Conservation (phyloP, 2,797 vertebrate genomes). For the Tangara arthus region DNA sequence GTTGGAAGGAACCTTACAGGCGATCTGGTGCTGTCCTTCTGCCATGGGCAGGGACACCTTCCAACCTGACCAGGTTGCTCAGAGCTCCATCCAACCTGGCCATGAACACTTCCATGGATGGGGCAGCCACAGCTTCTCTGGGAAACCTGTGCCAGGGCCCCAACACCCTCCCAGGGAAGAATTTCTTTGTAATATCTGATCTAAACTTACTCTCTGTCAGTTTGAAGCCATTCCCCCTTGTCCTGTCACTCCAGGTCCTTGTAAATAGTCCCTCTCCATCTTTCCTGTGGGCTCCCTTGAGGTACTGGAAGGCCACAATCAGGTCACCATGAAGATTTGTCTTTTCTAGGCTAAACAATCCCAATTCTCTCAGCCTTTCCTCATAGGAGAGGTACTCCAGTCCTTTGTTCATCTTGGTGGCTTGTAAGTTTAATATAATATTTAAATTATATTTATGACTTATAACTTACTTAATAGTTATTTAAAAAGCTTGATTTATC, state of each 20-base stretch:
- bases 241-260: accelerated
- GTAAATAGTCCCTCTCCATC: too few species aligned
- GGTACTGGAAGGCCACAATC: accelerated
- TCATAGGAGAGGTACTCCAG: accelerated
- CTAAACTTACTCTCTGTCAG: accelerated
- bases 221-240: accelerated
- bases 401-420: not conserved
- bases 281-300: not conserved
- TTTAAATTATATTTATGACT: not conserved
- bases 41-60: not conserved
- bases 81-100: accelerated
- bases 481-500: not conserved
- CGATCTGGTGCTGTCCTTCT: not conserved
- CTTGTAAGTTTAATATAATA: not conserved
- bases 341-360: not conserved
- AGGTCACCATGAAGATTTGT: accelerated
- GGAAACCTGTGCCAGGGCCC: accelerated
- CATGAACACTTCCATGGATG: not conserved
- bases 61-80: not conserved
- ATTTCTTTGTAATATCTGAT: not conserved
- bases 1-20: not conserved
- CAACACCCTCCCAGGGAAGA: accelerated
- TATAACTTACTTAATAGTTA: not conserved
- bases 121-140: accelerated
- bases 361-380: not conserved